These are phyloP conservation scores for Pseudochirops cupreus DNA, from an alignment of 2,797 vertebrate genomes.

Conservation along the genomic window DNA sequence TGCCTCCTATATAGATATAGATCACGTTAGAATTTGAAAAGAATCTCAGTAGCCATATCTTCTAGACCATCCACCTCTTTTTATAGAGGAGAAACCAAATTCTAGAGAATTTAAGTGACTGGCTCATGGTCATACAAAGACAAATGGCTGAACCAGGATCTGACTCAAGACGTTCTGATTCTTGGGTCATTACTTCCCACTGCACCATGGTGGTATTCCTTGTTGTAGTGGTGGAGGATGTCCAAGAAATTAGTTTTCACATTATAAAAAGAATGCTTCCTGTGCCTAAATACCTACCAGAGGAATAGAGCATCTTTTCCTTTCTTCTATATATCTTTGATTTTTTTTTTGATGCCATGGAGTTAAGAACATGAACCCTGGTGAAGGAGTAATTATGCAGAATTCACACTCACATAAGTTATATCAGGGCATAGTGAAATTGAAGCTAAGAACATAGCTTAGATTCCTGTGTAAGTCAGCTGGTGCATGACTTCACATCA, in stretches of 20 bases:
- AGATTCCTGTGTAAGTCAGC: slow-evolving; percentile 17
- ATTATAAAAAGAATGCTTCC: background rate
- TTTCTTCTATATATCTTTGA: background rate
- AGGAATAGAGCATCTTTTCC: background rate
- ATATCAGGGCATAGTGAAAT: background rate
- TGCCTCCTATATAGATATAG: background rate
- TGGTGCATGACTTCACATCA: background rate
- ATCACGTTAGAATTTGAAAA: too few relatives aligned
- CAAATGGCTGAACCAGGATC: background rate
- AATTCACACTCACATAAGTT: background rate
- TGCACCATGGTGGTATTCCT: background rate
- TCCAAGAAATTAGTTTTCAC: slow-evolving; percentile 31
- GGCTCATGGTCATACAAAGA: background rate
- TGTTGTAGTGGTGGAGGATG: background rate
- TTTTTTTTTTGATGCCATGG: background rate
- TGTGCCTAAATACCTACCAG: slow-evolving; percentile 7
- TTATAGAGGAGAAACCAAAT: background rate
- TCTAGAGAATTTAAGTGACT: background rate
- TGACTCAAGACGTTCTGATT: background rate
- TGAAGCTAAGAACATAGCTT: slow-evolving; percentile 34
- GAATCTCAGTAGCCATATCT: background rate
- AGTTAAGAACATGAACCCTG: slow-evolving; percentile 5
- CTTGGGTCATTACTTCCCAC: background rate
- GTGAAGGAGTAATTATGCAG: slow-evolving; percentile 16
- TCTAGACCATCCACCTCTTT: background rate